Percentiles rank a stretch among this genome's conserved stretches.
Conservation (phyloP, 92 coral and sea anemone species). For the Zoanthus solanderi region DNA sequence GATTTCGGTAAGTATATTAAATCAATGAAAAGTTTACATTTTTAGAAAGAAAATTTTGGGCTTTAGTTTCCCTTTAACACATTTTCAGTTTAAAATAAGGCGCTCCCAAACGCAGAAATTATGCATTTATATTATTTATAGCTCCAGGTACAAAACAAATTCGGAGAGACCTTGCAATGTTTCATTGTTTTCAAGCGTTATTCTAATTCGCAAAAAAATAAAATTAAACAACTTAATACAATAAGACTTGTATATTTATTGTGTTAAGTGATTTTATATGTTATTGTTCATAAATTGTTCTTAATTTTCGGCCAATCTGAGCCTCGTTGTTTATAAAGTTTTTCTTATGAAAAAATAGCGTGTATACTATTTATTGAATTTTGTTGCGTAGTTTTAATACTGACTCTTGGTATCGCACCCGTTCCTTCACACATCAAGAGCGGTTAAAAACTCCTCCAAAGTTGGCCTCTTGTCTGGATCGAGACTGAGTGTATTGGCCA, state of each 20-base stretch:
- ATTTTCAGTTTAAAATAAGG: neutral
- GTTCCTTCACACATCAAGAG: neutral
- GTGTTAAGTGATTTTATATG: neutral
- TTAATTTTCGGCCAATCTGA: too few relatives aligned
- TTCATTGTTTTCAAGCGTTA: neutral
- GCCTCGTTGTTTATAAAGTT: neutral
- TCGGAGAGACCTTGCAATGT: neutral
- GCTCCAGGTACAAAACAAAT: conserved; percentile 3
- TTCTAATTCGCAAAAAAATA: neutral
- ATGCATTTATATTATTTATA: neutral
- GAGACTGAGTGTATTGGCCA: conserved; percentile 5
- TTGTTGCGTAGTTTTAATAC: too few relatives aligned
- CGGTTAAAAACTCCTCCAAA: neutral
- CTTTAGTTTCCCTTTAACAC: too few relatives aligned
- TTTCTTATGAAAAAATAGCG: too few relatives aligned
- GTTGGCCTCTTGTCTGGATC: conserved; percentile 31
- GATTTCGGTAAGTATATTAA: too few relatives aligned
- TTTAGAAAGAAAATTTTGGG: too few relatives aligned
- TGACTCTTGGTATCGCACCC: too few relatives aligned
- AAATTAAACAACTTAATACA: neutral
- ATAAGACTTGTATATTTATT: conserved; percentile 3
- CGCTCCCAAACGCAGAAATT: neutral
- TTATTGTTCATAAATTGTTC: too few relatives aligned
- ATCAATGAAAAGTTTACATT: too few relatives aligned
- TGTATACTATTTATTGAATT: too few relatives aligned